Conservation (phyloP, 2,797 vertebrate genomes). For the Sternotherus odoratus region DNA sequence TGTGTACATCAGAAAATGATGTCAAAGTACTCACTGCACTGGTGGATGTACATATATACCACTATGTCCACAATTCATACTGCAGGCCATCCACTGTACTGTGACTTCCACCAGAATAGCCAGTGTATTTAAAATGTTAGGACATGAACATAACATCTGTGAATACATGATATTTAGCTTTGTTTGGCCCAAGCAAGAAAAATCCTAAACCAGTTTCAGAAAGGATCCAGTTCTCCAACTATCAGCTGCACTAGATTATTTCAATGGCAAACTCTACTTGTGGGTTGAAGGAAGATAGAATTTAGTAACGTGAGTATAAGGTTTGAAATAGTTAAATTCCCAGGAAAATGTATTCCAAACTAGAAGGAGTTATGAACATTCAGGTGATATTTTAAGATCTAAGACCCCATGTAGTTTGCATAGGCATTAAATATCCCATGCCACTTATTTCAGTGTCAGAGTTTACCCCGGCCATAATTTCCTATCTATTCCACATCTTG, state of each 20-base stretch:
- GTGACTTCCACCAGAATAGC: not conserved
- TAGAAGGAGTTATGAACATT: not conserved
- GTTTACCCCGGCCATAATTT: not conserved
- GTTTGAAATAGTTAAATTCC: not conserved
- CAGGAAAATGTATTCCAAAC: not conserved
- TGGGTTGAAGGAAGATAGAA: not conserved
- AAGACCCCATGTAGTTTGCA: not conserved
- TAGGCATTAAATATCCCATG: not conserved
- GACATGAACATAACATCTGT: not conserved
- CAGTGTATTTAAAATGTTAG: not conserved
- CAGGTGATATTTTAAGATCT: not conserved
- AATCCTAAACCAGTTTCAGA: fast-evolving
- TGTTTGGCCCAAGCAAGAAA: not conserved
- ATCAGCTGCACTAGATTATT: not conserved
- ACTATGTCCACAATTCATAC: not conserved
- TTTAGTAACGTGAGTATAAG: not conserved
- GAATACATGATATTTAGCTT: not conserved
- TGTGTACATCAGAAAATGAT: not conserved
- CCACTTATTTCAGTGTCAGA: not conserved
- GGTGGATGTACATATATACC: not conserved
- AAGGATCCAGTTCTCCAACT: not conserved
- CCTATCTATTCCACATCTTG: not conserved
- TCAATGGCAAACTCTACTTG: not conserved
- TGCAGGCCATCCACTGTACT: not conserved
- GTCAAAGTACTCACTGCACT: not conserved